These are phyloP conservation scores for Oceanodroma leucorhoa DNA, from an alignment of 2,797 vertebrate species.

Conservation along the genomic window DNA sequence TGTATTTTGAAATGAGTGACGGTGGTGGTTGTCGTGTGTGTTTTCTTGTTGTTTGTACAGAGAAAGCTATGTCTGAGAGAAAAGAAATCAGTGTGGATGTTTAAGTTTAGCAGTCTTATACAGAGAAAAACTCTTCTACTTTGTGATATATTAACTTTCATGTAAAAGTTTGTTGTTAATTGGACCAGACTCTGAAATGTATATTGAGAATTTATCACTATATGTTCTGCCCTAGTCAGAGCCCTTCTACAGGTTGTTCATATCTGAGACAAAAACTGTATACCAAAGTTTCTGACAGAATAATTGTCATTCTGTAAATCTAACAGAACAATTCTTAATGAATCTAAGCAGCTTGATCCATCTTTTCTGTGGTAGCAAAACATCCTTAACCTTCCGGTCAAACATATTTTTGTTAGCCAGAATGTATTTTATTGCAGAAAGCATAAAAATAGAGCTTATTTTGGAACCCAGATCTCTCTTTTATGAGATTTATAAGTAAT, in stretches of 20 bases:
- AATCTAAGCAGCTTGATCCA: not conserved
- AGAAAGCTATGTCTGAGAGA: not conserved
- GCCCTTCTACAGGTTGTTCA: not conserved
- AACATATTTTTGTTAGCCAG: not conserved
- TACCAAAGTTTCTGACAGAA: not conserved
- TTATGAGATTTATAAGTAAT: not conserved
- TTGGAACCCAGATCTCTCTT: not conserved
- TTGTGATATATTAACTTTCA: not conserved
- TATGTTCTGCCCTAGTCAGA: not conserved
- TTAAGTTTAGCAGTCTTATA: not conserved
- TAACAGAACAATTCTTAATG: not conserved
- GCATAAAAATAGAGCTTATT: not conserved
- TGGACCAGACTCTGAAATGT: not conserved
- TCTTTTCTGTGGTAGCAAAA: not conserved
- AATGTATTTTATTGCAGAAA: not conserved
- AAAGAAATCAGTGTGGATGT: not conserved
- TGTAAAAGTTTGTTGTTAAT: not conserved
- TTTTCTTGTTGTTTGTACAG: not conserved
- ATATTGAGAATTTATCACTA: not conserved
- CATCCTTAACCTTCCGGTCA: not conserved
- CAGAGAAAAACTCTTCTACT: not conserved
- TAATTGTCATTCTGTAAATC: not conserved
- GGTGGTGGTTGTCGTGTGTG: accelerated
- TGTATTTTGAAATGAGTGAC: not conserved
- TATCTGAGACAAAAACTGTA: not conserved